phyloP scores from a whole-genome alignment of 2,888 invertebrate species.

The Noctua janthina region DNA sequence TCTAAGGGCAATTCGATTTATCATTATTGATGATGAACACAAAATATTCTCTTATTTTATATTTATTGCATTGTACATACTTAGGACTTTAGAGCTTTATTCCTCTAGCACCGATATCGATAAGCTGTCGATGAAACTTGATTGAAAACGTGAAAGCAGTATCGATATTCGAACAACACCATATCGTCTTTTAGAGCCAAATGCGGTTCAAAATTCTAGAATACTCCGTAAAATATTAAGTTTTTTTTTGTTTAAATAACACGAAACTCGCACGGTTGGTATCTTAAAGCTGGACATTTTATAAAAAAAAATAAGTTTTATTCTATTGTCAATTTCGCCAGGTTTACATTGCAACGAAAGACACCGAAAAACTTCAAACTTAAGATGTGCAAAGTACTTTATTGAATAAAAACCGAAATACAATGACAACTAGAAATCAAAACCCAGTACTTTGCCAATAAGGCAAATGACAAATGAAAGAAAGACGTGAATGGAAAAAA shows the following conservation, averaged over 20 bases:
- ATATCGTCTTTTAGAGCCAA: background rate
- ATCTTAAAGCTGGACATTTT: background rate
- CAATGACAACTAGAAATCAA: slow-evolving; percentile 9
- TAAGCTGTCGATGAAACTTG: slow-evolving; percentile 10
- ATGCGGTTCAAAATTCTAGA: background rate
- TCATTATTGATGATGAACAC: slow-evolving; percentile 49
- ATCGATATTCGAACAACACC: slow-evolving; percentile 6
- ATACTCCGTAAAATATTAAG: background rate
- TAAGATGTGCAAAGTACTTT: background rate
- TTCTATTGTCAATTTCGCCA: slow-evolving; percentile 8
- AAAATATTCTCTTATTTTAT: slow-evolving; percentile 25
- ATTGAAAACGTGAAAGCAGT: background rate
- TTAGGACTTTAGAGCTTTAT: slow-evolving; percentile 7
- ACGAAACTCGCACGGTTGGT: background rate
- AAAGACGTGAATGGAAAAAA: background rate
- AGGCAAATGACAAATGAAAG: background rate
- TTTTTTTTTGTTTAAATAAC: background rate
- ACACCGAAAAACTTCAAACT: background rate
- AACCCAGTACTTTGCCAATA: background rate
- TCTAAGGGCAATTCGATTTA: slow-evolving; percentile 42
- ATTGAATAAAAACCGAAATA: background rate
- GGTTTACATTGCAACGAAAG: slow-evolving; percentile 15
- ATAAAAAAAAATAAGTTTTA: background rate
- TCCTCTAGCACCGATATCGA: slow-evolving; percentile 46
- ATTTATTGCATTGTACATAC: slow-evolving; percentile 42